A percentile compares a stretch with the other conserved stretches of the same genome.
Evolutionary conservation across 1,140 invertebrate species (phyloP).

Genomic region (Eupeodes corollae): DNA sequence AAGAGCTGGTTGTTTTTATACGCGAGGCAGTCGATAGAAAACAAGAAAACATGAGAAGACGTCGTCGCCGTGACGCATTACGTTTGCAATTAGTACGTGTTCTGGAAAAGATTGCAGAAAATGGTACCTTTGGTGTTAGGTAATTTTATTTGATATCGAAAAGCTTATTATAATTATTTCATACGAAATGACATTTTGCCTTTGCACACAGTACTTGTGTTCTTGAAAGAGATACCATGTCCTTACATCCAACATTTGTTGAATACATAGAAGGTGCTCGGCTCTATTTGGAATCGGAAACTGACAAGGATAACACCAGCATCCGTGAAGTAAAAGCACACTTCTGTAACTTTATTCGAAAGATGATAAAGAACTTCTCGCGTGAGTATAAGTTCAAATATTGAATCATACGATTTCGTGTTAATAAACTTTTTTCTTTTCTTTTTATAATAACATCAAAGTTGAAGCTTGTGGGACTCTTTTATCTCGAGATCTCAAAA

Average conservation of each 20-base stretch:
- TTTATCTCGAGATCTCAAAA: conserved; percentile 73
- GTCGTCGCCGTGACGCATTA: conserved; percentile 82
- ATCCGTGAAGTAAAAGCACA: conserved; percentile 79
- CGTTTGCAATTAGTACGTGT: conserved; percentile 82
- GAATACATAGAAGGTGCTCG: conserved; percentile 93
- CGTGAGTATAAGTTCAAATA: conserved; percentile 44
- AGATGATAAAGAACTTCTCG: conserved; percentile 86
- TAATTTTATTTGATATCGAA: conserved; percentile 31
- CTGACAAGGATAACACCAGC: conserved; percentile 71
- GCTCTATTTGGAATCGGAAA: conserved; percentile 80
- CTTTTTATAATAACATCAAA: conserved; percentile 38
- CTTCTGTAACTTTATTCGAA: conserved; percentile 87
- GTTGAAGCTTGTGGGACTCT: conserved; percentile 78
- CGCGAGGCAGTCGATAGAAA: conserved; percentile 96
- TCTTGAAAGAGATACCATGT: conserved; percentile 69
- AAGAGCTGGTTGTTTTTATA: conserved; percentile 82
- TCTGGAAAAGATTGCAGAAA: conserved; percentile 83
- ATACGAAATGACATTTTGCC: no score
- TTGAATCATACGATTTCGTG: neutral
- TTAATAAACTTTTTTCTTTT: conserved; percentile 1
- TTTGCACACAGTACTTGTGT: conserved; percentile 55
- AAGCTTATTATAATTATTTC: no score
- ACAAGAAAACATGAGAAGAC: conserved; percentile 86
- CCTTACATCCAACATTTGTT: conserved; percentile 75
- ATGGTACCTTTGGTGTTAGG: conserved; percentile 84